Evolutionary conservation across 1,140 invertebrate genomes (phyloP).

Genomic region (Homalodisca vitripennis): DNA sequence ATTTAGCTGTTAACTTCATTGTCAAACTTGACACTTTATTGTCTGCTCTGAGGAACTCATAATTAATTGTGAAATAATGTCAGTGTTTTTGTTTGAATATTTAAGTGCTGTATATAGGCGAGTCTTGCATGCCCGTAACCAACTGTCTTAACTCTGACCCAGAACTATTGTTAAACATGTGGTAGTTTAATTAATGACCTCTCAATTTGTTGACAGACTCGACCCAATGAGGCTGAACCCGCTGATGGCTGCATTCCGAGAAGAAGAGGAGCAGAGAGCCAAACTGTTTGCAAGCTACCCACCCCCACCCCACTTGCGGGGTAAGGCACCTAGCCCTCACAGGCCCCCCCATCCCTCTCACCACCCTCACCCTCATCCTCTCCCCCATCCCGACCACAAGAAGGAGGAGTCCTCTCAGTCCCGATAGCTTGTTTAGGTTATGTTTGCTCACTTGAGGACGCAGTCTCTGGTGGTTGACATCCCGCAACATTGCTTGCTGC

Average conservation of each 20-base stretch:
- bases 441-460: neutral
- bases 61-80: too few relatives aligned
- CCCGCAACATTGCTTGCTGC: too few relatives aligned
- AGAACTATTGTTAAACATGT: too few relatives aligned
- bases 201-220: conserved; percentile 36
- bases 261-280: conserved; percentile 65
- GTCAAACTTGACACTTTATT: too few relatives aligned
- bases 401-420: conserved; percentile 42
- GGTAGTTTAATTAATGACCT: too few relatives aligned
- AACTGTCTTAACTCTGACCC: too few relatives aligned
- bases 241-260: conserved; percentile 44
- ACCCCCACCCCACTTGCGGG: conserved; percentile 49
- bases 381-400: conserved; percentile 34
- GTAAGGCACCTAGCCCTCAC: conserved; percentile 37
- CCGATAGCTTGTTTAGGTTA: conserved; percentile 34
- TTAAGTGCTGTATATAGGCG: too few relatives aligned
- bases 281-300: conserved; percentile 70
- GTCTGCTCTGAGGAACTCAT: too few relatives aligned
- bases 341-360: conserved; percentile 28
- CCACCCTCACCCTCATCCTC: conserved; percentile 48
- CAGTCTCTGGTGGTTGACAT: neutral
- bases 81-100: too few relatives aligned
- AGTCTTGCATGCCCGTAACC: too few relatives aligned
- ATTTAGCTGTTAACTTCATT: too few relatives aligned
- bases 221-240: conserved; percentile 42